Evolutionary conservation across 2,888 invertebrate genomes (phyloP).

Genomic region (Drosophila kanekoi): DNA sequence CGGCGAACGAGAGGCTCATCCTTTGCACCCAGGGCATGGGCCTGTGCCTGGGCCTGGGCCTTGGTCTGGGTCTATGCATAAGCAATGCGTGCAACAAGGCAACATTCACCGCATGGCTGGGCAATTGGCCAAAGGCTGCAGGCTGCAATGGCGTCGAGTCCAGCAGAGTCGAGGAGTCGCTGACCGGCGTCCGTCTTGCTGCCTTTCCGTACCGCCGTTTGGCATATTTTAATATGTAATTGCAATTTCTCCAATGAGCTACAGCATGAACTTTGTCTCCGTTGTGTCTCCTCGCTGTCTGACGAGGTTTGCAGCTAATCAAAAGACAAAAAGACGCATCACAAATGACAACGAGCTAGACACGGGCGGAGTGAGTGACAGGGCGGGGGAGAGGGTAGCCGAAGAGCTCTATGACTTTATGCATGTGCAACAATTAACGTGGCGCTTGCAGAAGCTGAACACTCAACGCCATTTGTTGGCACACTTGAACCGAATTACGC

Average conservation of each 20-base stretch:
- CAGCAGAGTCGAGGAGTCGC: constrained; percentile 14
- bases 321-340: constrained; percentile 66
- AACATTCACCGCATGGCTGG: constrained; percentile 62
- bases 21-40: constrained; percentile 9
- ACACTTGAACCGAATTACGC: constrained; percentile 51
- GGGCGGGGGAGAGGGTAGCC: not conserved
- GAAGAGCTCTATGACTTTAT: constrained; percentile 3
- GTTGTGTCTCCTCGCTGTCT: constrained; percentile 44
- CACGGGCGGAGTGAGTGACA: not conserved
- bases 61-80: constrained; percentile 64
- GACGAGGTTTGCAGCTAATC: constrained; percentile 69
- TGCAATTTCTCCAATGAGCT: constrained; percentile 79
- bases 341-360: constrained; percentile 17
- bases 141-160: constrained; percentile 46
- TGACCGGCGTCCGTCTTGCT: constrained; percentile 16
- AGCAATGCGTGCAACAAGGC: constrained; percentile 62
- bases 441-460: constrained; percentile 19
- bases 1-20: constrained; percentile 28
- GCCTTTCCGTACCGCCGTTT: constrained; percentile 42
- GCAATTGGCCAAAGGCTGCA: constrained; percentile 69
- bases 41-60: not conserved
- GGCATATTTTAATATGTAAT: constrained; percentile 81
- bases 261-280: constrained; percentile 40
- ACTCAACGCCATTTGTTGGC: constrained; percentile 32
- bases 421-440: constrained; percentile 64